Evolutionary conservation across 2,113 vertebrate genomes (phyloP), one percentile per base, ranked within the genome.

Genomic region (Elaphurus davidianus): DNA sequence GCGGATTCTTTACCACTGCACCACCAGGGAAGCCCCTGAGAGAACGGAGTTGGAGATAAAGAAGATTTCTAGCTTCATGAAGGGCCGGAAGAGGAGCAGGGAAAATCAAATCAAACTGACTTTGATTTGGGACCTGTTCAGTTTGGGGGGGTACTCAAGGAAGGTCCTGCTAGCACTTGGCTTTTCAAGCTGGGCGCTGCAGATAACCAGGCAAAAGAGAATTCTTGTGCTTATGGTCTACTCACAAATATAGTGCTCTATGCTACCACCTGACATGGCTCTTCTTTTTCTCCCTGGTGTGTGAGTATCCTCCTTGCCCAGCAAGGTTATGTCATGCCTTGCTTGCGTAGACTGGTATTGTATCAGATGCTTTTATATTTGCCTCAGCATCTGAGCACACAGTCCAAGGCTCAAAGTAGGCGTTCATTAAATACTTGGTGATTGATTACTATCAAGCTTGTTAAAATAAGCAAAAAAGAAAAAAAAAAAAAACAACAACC

Each of bases 221-320:
- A 16, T 74, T 71, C 55, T 12, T 36, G 21, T 54, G 28, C 11
- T 60, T 33, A 14, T 7, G 30, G 7, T 62, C 36, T 74, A 8
- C 25, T 0, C 43, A 14, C 55, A 36, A 1, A 1, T 16, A 5
- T 7, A 19, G 62, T 25, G 3, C 45, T 27, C 15, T 1, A 0
- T 21, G 16, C 16, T 47, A 14, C 15, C 8, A 3, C 40, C 23
- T 19, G 6, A 0, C 4, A 2, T 8, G 21, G 3, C 12, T 81
- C 3, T 27, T 59, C 7, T 27, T n/a, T 36, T 27, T 30, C 54
- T 86, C 36, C 16, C 36, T 82, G 23, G 4, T n/a, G 17, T 36
- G 2, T 57, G 52, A 2, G 17, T 81, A 1, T 85, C 62, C 59
- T 15, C 0, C 36, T 60, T 94, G 33, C 28, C 59, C 12, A 59